Base-by-base conservation (phyloP, 2,797 vertebrate genomes). In the Poecile montanus region DNA sequence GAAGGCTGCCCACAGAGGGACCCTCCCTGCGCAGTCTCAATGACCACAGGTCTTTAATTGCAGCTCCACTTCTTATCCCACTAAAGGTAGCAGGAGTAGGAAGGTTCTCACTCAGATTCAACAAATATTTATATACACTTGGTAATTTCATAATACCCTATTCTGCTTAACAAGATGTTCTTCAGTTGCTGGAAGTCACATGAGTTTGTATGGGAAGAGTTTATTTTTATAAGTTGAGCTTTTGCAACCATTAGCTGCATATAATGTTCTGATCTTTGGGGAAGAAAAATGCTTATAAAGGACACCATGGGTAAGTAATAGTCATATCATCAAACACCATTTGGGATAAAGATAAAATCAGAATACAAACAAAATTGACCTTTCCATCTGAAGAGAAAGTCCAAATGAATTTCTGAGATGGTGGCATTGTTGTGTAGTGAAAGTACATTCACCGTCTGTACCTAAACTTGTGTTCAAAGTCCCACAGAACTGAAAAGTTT, bases 161-260 rank as follows among this genome's bases (percentile, higher is more conserved):
- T 81, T 85, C 48, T 77, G 77, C 86, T 95, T 95, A 93, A 73
- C 90, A 95, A 76, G 74, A 91, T 93, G 94, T 92, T 95, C 84
- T 91, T 74, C 34, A 22, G 45, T 81, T 88, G 79, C 92, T 70
- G 66, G 66, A 93, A 92, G 79, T 95, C 96, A 96, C 87, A 47
- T 91, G 93, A 34, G 56, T 56, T 86, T 54, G 57, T 51, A 89
- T 63, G 63, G 47, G 56, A 80, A 91, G 66, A 47, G 76, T 89
- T 92, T 96, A 70, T 93, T 94, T 94, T 94, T 91, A 25, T 61
- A 88, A 86, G 36, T 53, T 75, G n/a, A 89, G 68, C 47, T 96
- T 92, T 91, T 93, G 82, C 90, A 93, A 89, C 23, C 21, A 29
- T 81, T 84, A 75, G 68, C 48, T 81, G 50, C 63, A 60, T 84